Evolutionary conservation across 2,797 vertebrate species (phyloP), one percentile per base, ranked within the genome.

Genomic region (Syngnathus acus): DNA sequence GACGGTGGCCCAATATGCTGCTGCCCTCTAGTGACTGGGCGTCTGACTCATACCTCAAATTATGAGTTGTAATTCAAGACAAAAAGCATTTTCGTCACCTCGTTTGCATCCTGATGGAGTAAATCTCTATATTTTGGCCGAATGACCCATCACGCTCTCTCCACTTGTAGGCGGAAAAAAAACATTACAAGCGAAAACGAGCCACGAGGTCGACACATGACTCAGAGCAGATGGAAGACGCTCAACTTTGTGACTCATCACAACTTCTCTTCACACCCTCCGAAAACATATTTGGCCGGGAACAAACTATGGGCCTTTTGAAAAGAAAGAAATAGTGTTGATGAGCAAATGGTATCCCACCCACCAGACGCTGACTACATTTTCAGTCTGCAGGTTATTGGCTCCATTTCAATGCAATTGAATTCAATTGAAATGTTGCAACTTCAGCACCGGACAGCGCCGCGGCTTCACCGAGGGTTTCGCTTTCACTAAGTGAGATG

Each of bases 401-500:
- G 32, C 14, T 17, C 32, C 16, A 38, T 37, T 32, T 32, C 32
- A 54, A 23, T 1, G 2, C 53, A 7, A 37, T 19, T 8, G 26
- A 58, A 6, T 58, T 16, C 32, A 7, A 14, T 37, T 4, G 55
- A 58, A 38, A 37, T 37, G 16, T 38, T 37, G 55, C 55, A 9
- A 17, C 26, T 58, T 58, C 55, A 58, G 55, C 55, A 37, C 32
- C 55, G 55, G 55, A 58, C 55, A 58, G 55, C 17, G 55, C 55
- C 14, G 10, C 6, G 54, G 26, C 23, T 57, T 32, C 26, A 6
- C 6, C 26, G 1, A 1, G 21, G 53, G 21, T 4, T 54, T 23
- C 21, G 8, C 55, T 58, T 58, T 58, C 55, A 4, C 54, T 9
- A 9, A 9, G n/a, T 2, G 51, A 10, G 21, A 21, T 11, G 3